These are phyloP conservation scores for Acromyrmex charruanus DNA, from an alignment of 1,140 invertebrate species.

Conservation along the genomic window DNA sequence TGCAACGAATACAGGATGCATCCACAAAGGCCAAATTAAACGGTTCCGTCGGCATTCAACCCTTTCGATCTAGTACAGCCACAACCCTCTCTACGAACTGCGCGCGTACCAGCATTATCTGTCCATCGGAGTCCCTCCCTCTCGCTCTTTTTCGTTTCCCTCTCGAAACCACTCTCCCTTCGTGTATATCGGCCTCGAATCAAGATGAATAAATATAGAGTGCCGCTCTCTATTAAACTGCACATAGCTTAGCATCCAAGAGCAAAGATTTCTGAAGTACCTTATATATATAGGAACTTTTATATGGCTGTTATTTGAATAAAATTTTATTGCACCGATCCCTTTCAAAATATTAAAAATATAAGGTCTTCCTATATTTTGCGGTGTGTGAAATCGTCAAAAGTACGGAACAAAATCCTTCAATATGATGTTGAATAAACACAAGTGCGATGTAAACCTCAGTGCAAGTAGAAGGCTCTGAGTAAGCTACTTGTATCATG, in stretches of 20 bases:
- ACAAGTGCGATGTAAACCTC: conserved; percentile 26
- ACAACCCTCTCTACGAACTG: conserved; percentile 52
- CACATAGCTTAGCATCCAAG: conserved; percentile 54
- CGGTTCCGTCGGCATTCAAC: conserved; percentile 73
- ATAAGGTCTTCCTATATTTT: background rate
- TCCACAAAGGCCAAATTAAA: conserved; percentile 77
- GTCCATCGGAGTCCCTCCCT: conserved; percentile 69
- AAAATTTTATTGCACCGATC: background rate
- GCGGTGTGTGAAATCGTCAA: background rate
- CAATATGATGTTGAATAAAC: background rate
- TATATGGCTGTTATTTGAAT: background rate
- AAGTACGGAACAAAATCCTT: background rate
- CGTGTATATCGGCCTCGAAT: conserved; percentile 67
- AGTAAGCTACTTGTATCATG: too few relatives aligned
- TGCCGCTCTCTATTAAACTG: conserved; percentile 72
- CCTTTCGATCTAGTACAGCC: conserved; percentile 55
- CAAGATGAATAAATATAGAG: conserved; percentile 70
- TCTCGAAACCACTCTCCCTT: conserved; percentile 56
- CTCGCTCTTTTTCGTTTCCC: conserved; percentile 64
- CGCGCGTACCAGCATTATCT: conserved; percentile 68
- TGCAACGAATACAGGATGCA: conserved; percentile 62
- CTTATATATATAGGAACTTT: background rate
- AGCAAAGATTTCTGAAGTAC: conserved; percentile 19
- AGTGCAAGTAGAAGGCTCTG: conserved; percentile 34
- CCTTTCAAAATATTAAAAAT: background rate